Conservation (phyloP, 2,797 vertebrate species). For the Carapus acus region DNA sequence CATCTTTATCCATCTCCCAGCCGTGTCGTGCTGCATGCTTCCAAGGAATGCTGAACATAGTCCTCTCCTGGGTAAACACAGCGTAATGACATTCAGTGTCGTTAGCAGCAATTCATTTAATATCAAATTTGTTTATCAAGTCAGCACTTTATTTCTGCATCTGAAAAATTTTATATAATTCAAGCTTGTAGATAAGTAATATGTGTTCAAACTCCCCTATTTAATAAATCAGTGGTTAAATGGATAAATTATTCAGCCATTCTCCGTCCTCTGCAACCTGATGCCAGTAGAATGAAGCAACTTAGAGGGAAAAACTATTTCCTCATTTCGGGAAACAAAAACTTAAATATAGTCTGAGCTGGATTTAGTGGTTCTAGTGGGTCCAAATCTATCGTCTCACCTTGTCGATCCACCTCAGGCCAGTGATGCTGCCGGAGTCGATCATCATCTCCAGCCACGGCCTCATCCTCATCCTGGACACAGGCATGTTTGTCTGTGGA, state of each 20-base stretch:
- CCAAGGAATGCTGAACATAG: slow-evolving; percentile 92
- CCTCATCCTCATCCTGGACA: slow-evolving; percentile 74
- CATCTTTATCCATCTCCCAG: slow-evolving; percentile 93
- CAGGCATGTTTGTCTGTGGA: slow-evolving; percentile 67
- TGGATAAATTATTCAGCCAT: no score
- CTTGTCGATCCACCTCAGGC: slow-evolving; percentile 72
- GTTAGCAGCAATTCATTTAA: no score
- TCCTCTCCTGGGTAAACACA: slow-evolving; percentile 81
- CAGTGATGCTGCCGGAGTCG: slow-evolving; percentile 56
- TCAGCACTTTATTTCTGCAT: no score
- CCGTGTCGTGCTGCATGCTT: slow-evolving; percentile 94
- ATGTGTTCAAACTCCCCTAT: no score
- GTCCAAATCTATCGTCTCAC: slow-evolving; percentile 54
- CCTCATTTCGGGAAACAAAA: background rate
- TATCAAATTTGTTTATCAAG: no score
- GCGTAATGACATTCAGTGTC: slow-evolving; percentile 5
- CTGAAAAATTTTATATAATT: no score
- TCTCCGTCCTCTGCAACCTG: no score
- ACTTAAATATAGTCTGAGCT: no score
- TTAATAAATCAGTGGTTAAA: no score
- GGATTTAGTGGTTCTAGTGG: background rate
- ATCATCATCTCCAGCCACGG: slow-evolving; percentile 75
- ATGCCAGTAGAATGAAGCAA: no score
- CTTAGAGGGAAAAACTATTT: no score
- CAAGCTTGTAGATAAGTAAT: no score